A percentile compares a stretch with the other conserved stretches of the same genome.
Evolutionary conservation across 2,113 vertebrate species (phyloP).

Genomic region (Coptodon rendalli): DNA sequence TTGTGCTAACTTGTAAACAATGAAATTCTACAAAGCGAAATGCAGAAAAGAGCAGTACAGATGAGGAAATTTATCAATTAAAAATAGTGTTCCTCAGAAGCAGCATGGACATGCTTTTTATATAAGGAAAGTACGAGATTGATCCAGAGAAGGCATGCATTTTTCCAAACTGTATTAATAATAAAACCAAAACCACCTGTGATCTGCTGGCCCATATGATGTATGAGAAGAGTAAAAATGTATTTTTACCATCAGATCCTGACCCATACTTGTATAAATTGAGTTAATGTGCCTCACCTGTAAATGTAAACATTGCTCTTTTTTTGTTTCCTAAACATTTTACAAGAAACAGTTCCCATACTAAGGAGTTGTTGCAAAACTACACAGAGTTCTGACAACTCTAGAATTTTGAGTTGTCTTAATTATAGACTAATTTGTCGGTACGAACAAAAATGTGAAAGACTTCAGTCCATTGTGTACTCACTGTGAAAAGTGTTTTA

Average conservation of each 20-base stretch:
- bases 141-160: background rate
- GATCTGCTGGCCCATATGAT: background rate
- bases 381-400: background rate
- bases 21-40: background rate
- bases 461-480: background rate
- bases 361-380: background rate
- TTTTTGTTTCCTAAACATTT: background rate
- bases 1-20: background rate
- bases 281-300: background rate
- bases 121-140: background rate
- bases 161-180: background rate
- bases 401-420: background rate
- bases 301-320: background rate
- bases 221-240: background rate
- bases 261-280: background rate
- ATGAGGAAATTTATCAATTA: background rate
- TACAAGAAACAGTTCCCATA: background rate
- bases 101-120: background rate
- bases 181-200: background rate
- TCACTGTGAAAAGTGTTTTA: background rate
- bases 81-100: background rate
- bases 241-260: background rate
- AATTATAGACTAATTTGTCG: background rate
- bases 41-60: background rate
- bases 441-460: background rate